These are phyloP conservation scores for Steinernema hermaphroditum DNA, from an alignment of 2,888 invertebrate genomes.

Conservation along the genomic window DNA sequence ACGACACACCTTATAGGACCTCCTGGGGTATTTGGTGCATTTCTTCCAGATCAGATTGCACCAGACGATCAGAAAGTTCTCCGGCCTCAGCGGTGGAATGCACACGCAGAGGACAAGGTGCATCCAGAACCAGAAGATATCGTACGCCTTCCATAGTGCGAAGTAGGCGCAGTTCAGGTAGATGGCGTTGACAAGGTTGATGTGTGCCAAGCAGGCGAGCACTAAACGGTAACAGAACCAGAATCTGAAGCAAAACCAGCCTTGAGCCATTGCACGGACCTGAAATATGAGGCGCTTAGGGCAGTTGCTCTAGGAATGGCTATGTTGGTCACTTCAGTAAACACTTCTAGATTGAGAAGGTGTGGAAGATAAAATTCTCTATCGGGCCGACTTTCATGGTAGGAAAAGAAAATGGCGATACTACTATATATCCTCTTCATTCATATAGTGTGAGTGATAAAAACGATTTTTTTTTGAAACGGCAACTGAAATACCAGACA, in stretches of 20 bases:
- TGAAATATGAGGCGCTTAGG: no score
- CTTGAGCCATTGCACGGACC: constrained; percentile 28
- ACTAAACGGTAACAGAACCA: constrained; percentile 63
- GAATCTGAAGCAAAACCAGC: constrained; percentile 60
- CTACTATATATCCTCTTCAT: no score
- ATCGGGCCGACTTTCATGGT: no score
- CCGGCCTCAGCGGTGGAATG: constrained; percentile 56
- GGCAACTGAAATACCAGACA: no score
- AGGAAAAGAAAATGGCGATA: no score
- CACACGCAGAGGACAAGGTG: constrained; percentile 61
- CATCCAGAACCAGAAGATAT: constrained; percentile 65
- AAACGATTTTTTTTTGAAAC: no score
- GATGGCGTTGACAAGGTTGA: constrained; percentile 60
- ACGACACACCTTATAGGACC: constrained; percentile 51
- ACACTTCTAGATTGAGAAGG: no score
- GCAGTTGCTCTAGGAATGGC: no score
- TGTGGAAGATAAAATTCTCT: no score
- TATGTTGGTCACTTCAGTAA: no score
- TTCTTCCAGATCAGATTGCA: constrained; percentile 55
- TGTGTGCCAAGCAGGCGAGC: constrained; percentile 62
- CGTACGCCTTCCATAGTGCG: constrained; percentile 63
- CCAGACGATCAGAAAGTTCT: constrained; percentile 58
- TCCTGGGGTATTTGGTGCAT: constrained; percentile 50
- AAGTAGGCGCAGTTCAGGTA: constrained; percentile 64
- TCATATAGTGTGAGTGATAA: no score